Evolutionary conservation across 2,888 invertebrate genomes (phyloP).

Genomic region (Pollenia amentaria): DNA sequence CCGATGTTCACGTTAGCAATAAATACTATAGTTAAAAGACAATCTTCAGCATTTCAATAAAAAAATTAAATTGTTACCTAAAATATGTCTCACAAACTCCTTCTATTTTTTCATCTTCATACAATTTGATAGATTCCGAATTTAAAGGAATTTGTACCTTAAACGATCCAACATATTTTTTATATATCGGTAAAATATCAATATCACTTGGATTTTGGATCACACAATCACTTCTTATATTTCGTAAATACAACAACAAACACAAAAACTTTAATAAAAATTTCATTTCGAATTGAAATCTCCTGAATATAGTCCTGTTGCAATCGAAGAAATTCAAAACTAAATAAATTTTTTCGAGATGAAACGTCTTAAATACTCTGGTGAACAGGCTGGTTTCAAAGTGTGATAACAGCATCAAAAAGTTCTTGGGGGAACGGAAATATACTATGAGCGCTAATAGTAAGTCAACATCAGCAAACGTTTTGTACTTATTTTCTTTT

Average conservation of each 20-base stretch:
- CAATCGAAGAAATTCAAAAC: not conserved
- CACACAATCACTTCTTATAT: constrained; percentile 16
- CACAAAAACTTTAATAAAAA: constrained; percentile 6
- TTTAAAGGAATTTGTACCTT: constrained; percentile 3
- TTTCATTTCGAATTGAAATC: not conserved
- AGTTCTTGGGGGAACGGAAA: too few relatives aligned
- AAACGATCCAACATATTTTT: constrained; percentile 40
- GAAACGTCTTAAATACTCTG: not conserved
- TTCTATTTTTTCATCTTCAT: not conserved
- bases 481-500: too few relatives aligned
- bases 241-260: constrained; percentile 17
- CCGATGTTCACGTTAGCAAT: too few relatives aligned
- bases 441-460: too few relatives aligned
- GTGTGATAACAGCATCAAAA: too few relatives aligned
- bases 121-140: not conserved
- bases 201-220: constrained; percentile 3
- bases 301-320: not conserved
- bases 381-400: too few relatives aligned
- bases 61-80: constrained; percentile 11
- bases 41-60: too few relatives aligned
- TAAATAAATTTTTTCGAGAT: not conserved
- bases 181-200: constrained; percentile 24
- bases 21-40: too few relatives aligned
- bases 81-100: constrained; percentile 44
- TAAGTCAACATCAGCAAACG: too few relatives aligned